Evolutionary conservation across 2,888 invertebrate species (phyloP), one percentile per base, ranked within the genome.

Genomic region (Drosophila atripex): DNA sequence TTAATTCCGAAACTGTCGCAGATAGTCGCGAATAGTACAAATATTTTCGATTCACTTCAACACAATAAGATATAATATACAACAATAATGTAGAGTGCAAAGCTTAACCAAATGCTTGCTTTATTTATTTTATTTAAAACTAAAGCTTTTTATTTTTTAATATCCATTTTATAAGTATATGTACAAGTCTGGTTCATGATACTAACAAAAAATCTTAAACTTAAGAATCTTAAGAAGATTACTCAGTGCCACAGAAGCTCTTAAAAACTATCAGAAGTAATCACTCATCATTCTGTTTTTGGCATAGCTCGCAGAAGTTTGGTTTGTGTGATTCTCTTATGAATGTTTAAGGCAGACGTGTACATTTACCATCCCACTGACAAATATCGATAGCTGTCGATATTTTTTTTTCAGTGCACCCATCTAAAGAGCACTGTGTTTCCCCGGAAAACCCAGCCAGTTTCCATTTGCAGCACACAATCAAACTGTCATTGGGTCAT

Each of bases 381-480:
- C 21, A 18, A 9, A 11, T 4, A 43, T 21, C 4, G 18, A 2
- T 2, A 43, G 4, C 28, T 28, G 28, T 28, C 28, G 8, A 28
- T 4, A 2, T 30, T n/a, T 43, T 43, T n/a, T n/a, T n/a, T 7
- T n/a, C 41, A 12, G n/a, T 43, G 28, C 18, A 30, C 11, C n/a
- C 2, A n/a, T 8, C 16, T 39, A 61, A 35, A 59, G 60, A 47
- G 60, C 14, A 14, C n/a, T 61, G 28, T 47, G 59, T 32, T 47
- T 47, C 11, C n/a, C 46, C 61, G 60, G 39, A 60, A 60, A 60
- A 21, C 28, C 28, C 30, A 32, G 32, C 46, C 60, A 32, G 39
- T 39, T 59, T 60, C 60, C 69, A 68, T 41, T 49, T 68, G 68
- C 49, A 38, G 6, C 47, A 65, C 56, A 49, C 56, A 68, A 66